Evolutionary conservation across 1,140 invertebrate genomes (phyloP).

Genomic region (Melanaphis sacchari): DNA sequence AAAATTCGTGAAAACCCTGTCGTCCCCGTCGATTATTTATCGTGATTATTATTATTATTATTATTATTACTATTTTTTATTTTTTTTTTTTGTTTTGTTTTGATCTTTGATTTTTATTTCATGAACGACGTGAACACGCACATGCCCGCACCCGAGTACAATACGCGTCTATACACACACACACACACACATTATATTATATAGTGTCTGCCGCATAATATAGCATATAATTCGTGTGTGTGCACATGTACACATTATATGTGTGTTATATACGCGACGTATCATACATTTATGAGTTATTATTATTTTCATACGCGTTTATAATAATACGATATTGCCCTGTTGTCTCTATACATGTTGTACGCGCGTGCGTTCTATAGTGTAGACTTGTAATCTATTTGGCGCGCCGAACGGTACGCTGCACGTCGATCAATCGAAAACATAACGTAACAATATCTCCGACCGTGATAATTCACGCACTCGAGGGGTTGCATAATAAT

Average conservation of each 20-base stretch:
- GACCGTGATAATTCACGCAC: slow-evolving; percentile 11
- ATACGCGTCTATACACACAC: background rate
- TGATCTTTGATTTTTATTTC: background rate
- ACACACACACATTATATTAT: background rate
- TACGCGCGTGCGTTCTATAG: background rate
- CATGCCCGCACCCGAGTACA: background rate
- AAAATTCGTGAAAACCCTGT: background rate
- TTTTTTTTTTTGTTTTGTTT: background rate
- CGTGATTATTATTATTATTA: background rate
- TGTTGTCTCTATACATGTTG: background rate
- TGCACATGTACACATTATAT: background rate
- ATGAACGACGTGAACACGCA: background rate
- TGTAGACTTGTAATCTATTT: background rate
- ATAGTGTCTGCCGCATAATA: background rate
- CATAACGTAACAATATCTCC: slow-evolving; percentile 33
- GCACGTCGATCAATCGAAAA: slow-evolving; percentile 42
- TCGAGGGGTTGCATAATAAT: background rate
- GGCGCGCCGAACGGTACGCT: background rate
- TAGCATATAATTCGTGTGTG: background rate
- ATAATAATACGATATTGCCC: too few relatives aligned
- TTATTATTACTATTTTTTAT: background rate
- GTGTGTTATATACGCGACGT: background rate
- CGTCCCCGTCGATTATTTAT: background rate
- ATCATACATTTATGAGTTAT: background rate
- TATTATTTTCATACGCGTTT: background rate